Conservation (phyloP, 2,888 invertebrate genomes). For the Cerceris rybyensis region DNA sequence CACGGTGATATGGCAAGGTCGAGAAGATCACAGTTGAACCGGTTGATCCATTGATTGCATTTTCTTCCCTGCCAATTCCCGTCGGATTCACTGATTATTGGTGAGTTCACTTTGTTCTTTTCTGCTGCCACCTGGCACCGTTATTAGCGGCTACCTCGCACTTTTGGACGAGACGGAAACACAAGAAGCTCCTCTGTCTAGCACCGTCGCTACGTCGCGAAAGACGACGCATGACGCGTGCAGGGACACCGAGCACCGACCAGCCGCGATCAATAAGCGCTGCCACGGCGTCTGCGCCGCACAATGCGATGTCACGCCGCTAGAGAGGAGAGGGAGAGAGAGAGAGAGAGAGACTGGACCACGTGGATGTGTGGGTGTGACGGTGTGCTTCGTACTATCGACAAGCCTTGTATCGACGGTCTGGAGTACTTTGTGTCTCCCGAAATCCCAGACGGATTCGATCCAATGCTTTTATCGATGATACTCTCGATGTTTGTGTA, state of each 20-base stretch:
- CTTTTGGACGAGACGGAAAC: conserved; percentile 29
- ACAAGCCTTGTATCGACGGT: conserved; percentile 44
- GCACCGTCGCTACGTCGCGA: conserved; percentile 54
- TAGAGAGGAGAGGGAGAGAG: conserved; percentile 22
- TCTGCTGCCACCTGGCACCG: not conserved
- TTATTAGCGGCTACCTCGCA: conserved; percentile 32
- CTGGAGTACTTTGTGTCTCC: conserved; percentile 20
- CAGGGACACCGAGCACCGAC: conserved; percentile 41
- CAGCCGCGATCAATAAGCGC: conserved; percentile 60
- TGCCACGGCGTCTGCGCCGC: conserved; percentile 58
- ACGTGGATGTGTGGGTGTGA: conserved; percentile 16
- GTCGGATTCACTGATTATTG: no score
- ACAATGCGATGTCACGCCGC: conserved; percentile 49
- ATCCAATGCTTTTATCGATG: not conserved
- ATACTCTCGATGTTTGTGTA: no score
- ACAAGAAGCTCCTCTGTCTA: conserved; percentile 39
- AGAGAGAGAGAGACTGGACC: conserved; percentile 37
- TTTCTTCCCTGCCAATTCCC: no score
- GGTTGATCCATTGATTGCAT: no score
- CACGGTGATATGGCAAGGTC: no score
- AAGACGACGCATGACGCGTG: conserved; percentile 64
- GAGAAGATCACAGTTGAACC: no score
- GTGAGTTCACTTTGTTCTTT: no score
- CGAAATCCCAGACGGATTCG: not conserved
- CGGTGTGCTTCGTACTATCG: conserved; percentile 24